Conservation (phyloP, 92 coral and sea anemone genomes). For the Siderastrea siderea region DNA sequence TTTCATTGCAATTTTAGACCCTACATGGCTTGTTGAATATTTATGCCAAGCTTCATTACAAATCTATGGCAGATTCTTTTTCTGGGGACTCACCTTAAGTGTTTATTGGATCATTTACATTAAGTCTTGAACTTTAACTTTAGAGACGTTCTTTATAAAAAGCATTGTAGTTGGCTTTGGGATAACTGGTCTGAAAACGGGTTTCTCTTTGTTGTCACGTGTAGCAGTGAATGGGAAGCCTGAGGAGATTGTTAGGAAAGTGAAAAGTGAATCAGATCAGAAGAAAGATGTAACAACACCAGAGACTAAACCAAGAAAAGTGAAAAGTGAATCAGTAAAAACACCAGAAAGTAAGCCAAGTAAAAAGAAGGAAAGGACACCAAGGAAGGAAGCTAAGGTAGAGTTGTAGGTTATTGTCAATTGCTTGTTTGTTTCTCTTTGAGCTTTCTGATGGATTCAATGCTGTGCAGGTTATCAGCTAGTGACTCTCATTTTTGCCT, state of each 20-base stretch:
- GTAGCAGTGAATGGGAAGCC: slow-evolving; percentile 71
- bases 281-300: slow-evolving; percentile 1
- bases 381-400: slow-evolving; percentile 35
- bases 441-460: background rate
- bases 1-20: too few relatives aligned
- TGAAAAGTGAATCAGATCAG: slow-evolving; percentile 11
- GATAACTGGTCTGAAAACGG: too few relatives aligned
- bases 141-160: background rate
- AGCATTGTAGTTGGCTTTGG: too few relatives aligned
- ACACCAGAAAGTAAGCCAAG: slow-evolving; percentile 14
- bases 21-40: too few relatives aligned
- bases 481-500: too few relatives aligned
- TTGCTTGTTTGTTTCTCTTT: background rate
- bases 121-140: too few relatives aligned
- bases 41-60: too few relatives aligned
- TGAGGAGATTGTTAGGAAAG: slow-evolving; percentile 32
- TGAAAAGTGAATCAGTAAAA: slow-evolving; percentile 7
- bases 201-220: too few relatives aligned
- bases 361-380: slow-evolving; percentile 35
- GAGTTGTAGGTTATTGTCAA: background rate
- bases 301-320: background rate
- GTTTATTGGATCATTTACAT: too few relatives aligned
- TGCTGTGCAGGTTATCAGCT: too few relatives aligned
- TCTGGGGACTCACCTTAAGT: too few relatives aligned
- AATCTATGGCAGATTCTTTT: too few relatives aligned